phyloP scores from a whole-genome alignment of 2,888 invertebrate genomes.

The Agriopis aurantiaria region DNA sequence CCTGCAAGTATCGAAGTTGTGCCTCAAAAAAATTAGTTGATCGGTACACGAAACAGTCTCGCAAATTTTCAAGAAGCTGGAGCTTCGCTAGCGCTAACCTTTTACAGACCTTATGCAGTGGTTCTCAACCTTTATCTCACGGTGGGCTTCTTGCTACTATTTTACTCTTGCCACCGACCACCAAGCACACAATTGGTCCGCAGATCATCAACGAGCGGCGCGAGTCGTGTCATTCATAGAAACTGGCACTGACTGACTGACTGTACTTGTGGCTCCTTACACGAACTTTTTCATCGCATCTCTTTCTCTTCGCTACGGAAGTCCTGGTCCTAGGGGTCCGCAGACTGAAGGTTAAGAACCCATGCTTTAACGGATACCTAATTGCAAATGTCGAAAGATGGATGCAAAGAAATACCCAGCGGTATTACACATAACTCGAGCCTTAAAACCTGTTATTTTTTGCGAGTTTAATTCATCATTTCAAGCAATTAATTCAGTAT shows the following conservation, averaged over 20 bases:
- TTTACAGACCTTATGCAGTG: slow-evolving; percentile 58
- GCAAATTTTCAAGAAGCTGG: slow-evolving; percentile 68
- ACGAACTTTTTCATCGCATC: too few relatives aligned
- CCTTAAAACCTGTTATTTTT: slow-evolving; percentile 46
- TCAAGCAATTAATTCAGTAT: slow-evolving; percentile 63
- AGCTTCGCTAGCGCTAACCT: slow-evolving; percentile 74
- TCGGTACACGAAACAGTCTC: slow-evolving; percentile 74
- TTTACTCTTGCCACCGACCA: too few relatives aligned
- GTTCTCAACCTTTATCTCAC: background rate
- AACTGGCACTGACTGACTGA: too few relatives aligned
- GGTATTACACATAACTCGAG: slow-evolving; percentile 56
- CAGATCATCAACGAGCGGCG: too few relatives aligned
- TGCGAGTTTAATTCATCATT: slow-evolving; percentile 46
- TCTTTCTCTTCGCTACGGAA: background rate
- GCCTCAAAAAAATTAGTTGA: slow-evolving; percentile 72
- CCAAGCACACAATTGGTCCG: too few relatives aligned
- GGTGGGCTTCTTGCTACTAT: background rate
- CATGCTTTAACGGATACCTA: slow-evolving; percentile 51
- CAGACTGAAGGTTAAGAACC: background rate
- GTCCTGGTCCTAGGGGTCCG: too few relatives aligned
- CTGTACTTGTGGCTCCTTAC: too few relatives aligned
- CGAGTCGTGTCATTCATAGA: too few relatives aligned
- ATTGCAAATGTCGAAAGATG: slow-evolving; percentile 71
- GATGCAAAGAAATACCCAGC: slow-evolving; percentile 28
- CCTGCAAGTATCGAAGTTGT: slow-evolving; percentile 74